Evolutionary conservation across 35 echinoderm and acorn worm genomes (phyloP).

Genomic region (Hemicentrotus pulcherrimus): DNA sequence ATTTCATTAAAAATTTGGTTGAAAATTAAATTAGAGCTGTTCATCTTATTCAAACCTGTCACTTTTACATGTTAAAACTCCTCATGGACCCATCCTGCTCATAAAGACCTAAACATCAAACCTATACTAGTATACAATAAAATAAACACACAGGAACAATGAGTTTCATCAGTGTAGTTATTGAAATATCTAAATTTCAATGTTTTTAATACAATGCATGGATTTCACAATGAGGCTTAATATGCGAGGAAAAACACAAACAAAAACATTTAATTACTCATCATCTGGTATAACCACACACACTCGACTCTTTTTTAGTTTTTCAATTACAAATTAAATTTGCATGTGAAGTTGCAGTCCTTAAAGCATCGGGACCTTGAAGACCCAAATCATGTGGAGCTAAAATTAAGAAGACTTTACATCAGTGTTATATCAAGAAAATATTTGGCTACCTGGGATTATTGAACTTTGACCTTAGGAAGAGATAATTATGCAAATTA

Average conservation of each 20-base stretch:
- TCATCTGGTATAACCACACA: neutral
- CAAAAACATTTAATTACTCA: neutral
- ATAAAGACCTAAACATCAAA: no score
- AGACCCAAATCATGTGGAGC: neutral
- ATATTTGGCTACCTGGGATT: no score
- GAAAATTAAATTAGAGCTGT: no score
- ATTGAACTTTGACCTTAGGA: no score
- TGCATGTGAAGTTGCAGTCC: neutral
- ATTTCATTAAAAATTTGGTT: no score
- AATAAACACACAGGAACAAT: neutral
- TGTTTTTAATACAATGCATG: constrained; percentile 40
- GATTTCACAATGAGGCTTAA: constrained; percentile 20
- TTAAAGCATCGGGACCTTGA: neutral
- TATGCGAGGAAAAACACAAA: constrained; percentile 9
- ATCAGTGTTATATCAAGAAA: no score
- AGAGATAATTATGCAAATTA: no score
- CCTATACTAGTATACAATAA: no score
- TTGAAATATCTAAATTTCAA: constrained; percentile 44
- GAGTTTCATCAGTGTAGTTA: neutral
- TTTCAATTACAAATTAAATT: neutral
- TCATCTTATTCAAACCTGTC: no score
- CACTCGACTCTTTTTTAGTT: neutral
- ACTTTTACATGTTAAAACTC: no score
- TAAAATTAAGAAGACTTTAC: no score
- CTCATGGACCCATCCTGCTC: no score